Conservation (phyloP, 1,140 invertebrate species). For the Zaprionus davidi region DNA sequence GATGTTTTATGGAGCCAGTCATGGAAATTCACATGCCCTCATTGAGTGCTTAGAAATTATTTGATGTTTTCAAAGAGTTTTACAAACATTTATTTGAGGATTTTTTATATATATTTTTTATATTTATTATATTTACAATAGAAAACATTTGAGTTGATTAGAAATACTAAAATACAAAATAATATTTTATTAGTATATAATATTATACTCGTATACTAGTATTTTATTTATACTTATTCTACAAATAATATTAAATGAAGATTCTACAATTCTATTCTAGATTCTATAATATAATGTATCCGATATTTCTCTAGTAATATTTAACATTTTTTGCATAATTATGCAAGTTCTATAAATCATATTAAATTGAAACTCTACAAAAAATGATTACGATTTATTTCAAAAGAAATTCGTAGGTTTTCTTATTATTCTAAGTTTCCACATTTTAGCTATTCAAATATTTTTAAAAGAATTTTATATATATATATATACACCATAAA, state of each 20-base stretch:
- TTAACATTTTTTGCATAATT: background rate
- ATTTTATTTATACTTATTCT: background rate
- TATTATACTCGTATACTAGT: too few species aligned
- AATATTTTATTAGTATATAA: too few species aligned
- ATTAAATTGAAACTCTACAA: background rate
- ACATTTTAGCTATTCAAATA: too few species aligned
- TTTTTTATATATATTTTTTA: too few species aligned
- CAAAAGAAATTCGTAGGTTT: background rate
- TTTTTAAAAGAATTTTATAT: too few species aligned
- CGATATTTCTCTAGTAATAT: background rate
- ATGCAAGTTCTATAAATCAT: too few species aligned
- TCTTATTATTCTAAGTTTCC: too few species aligned
- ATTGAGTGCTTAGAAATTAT: background rate
- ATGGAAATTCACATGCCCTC: conserved; percentile 9
- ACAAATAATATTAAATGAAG: too few species aligned
- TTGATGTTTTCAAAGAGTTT: background rate
- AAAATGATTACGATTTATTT: background rate
- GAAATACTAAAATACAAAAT: background rate
- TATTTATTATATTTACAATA: too few species aligned
- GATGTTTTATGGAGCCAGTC: conserved; percentile 22
- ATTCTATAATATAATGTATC: too few species aligned
- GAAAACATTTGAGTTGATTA: background rate
- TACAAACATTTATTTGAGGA: background rate
- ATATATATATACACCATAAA: too few species aligned
- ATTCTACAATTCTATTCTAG: too few species aligned